Conservation (phyloP, 2,888 invertebrate genomes). For the Sepioteuthis lessoniana region DNA sequence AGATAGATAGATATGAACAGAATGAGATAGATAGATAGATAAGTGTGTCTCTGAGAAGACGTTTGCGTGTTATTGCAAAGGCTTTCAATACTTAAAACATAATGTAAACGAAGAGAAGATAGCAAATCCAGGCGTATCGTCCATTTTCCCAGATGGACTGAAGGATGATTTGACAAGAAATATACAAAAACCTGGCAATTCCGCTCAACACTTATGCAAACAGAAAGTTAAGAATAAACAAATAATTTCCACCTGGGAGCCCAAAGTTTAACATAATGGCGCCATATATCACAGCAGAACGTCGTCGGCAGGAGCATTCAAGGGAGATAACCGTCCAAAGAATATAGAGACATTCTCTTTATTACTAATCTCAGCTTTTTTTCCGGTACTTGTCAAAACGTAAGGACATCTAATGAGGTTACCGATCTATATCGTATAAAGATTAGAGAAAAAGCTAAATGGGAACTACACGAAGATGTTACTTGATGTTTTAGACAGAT, state of each 20-base stretch:
- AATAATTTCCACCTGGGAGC: background rate
- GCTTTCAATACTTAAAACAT: background rate
- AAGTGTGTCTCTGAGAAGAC: background rate
- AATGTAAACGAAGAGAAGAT: background rate
- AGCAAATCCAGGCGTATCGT: background rate
- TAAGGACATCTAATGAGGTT: too few relatives aligned
- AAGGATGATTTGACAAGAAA: background rate
- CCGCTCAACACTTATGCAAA: background rate
- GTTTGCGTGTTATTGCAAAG: background rate
- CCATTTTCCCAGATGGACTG: background rate
- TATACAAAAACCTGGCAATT: background rate
- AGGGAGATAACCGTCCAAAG: background rate
- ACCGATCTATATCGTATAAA: too few relatives aligned
- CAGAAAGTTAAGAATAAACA: background rate
- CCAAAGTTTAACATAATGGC: background rate
- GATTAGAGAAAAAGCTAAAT: too few relatives aligned
- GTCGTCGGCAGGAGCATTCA: background rate
- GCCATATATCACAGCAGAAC: background rate
- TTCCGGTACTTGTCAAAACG: too few relatives aligned
- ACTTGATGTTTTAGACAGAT: too few relatives aligned
- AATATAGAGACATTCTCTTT: background rate
- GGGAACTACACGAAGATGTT: too few relatives aligned
- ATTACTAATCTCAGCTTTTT: too few relatives aligned
- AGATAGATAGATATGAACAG: background rate
- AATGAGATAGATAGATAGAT: background rate